phyloP scores from a whole-genome alignment of 2,113 vertebrate species.

The Microtus montanus region DNA sequence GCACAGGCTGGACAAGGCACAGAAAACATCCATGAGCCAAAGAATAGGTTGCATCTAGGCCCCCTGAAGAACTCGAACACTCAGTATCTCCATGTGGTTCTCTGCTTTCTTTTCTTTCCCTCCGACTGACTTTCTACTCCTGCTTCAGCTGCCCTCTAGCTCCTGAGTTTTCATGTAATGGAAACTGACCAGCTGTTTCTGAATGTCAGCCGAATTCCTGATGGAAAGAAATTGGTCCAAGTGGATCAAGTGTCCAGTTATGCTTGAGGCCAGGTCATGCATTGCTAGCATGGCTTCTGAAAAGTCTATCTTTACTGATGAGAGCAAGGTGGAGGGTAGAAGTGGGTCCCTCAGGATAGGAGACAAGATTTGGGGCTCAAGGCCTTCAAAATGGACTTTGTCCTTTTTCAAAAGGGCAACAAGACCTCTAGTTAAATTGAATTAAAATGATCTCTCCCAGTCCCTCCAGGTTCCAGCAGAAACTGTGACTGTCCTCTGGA shows the following conservation, averaged over 20 bases:
- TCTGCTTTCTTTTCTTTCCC: neutral
- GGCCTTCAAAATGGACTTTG: neutral
- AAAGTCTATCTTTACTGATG: neutral
- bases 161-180: neutral
- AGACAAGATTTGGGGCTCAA: neutral
- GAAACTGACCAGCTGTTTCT: slow-evolving; percentile 16
- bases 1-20: neutral
- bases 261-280: neutral
- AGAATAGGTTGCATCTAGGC: neutral
- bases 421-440: neutral
- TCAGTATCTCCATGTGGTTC: neutral
- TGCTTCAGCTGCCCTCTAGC: neutral
- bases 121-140: neutral
- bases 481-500: neutral
- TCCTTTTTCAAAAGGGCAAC: too few relatives aligned
- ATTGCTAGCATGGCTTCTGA: neutral
- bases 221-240: slow-evolving; percentile 37
- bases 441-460: neutral
- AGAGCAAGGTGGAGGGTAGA: neutral
- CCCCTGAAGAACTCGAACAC: neutral
- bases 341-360: neutral
- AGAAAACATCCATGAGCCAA: neutral
- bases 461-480: slow-evolving; percentile 5
- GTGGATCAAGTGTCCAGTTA: neutral
- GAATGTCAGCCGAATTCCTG: slow-evolving; percentile 18